Base-by-base conservation (phyloP, 2,888 invertebrate genomes). In the Leptopterna dolabrata region DNA sequence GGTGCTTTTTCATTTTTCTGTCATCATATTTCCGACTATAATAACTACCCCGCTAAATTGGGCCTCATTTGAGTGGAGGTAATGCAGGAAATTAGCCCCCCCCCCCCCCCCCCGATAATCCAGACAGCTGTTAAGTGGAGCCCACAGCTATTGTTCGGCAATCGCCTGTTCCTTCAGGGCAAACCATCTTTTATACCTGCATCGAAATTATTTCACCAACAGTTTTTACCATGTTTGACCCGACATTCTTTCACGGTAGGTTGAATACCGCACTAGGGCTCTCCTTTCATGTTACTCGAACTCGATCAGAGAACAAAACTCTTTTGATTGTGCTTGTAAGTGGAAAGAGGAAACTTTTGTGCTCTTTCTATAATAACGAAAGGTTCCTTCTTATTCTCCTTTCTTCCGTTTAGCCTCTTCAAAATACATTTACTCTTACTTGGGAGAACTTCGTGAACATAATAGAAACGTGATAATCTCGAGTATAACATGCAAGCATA, bases 161-260 rank as follows among this genome's bases (percentile, higher is more conserved):
- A 63, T 63, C 55, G 63, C 27, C 63, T 63, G 63, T 24, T 24
- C 63, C 63, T 63, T 24, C 63, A 24, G 51, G 63, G 63, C 63
- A 63, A 63, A 63, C 24, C 63, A 63, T 63, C 63, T 63, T 63
- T 63, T 63, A 63, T 63, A 63, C 63, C 63, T 63, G 63, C 63
- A 24, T 63, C 63, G 63, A 63, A 27, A 63, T 63, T 63, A 63
- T 63, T 63, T 63, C 63, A 63, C 63, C 63, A 63, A 24, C 63
- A 63, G 63, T 63, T 63, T 63, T 63, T 63, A 63, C 63, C 19
- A 16, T 63, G 63, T 63, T 63, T 63, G 63, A 63, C 63, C 63
- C 24, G 24, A 13, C 63, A 63, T 63, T 63, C 63, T 27, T 63
- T 63, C 63, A 63, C 63, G 63, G 63, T 63, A 63, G 63, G 27